These are phyloP conservation scores for Kryptopterus vitreolus DNA, from an alignment of 2,797 vertebrate species.

Conservation along the genomic window DNA sequence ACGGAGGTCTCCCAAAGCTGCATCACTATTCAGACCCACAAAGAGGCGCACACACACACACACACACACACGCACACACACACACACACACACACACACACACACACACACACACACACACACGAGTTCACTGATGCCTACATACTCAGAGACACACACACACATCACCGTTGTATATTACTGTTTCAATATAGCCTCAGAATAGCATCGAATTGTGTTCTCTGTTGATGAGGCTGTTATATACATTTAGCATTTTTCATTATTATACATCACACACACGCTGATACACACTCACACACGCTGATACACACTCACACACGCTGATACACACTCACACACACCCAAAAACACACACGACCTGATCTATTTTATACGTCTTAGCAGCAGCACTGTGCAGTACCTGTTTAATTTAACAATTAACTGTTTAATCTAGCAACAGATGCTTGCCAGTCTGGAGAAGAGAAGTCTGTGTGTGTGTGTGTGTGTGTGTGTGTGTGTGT, in stretches of 20 bases:
- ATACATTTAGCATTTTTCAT: constrained; percentile 6
- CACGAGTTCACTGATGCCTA: too few species aligned
- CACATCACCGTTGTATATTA: constrained; percentile 3
- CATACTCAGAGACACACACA: neutral
- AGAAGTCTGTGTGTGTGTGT: neutral
- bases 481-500: constrained; percentile 8
- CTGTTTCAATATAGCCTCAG: constrained; percentile 9
- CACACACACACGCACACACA: neutral
- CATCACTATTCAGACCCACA: constrained; percentile 3
- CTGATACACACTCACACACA: neutral
- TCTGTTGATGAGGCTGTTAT: constrained; percentile 14
- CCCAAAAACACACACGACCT: neutral
- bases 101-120: constrained; percentile 9
- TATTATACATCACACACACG: too few species aligned
- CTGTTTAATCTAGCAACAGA: constrained; percentile 24
- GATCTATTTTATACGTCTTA: neutral
- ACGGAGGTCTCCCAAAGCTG: neutral
- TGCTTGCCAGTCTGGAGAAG: constrained; percentile 9
- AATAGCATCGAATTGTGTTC: constrained; percentile 4
- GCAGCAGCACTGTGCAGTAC: neutral
- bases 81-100: neutral
- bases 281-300: neutral
- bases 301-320: neutral
- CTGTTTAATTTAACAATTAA: constrained; percentile 36
- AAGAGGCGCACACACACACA: neutral